These are phyloP conservation scores for Drosophila tani DNA, from an alignment of 1,140 invertebrate genomes.

Conservation along the genomic window DNA sequence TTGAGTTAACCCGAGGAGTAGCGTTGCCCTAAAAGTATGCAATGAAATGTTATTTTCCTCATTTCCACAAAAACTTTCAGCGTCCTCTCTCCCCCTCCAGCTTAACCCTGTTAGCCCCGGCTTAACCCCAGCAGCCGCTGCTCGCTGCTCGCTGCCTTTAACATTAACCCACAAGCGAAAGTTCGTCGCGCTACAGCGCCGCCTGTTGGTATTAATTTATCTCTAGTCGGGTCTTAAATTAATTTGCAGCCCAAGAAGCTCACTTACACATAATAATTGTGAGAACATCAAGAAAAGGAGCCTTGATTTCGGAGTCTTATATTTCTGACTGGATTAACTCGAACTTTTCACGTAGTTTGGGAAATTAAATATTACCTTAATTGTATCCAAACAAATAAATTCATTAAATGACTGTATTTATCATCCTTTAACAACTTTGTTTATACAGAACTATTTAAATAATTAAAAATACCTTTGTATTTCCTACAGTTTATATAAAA, in stretches of 20 bases:
- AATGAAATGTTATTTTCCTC: slow-evolving; percentile 53
- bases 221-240: slow-evolving; percentile 20
- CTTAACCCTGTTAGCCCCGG: background rate
- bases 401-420: no score
- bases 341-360: no score
- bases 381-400: no score
- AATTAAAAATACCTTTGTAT: no score
- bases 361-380: no score
- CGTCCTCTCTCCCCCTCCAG: background rate
- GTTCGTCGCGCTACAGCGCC: slow-evolving; percentile 21
- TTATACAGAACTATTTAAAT: no score
- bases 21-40: slow-evolving; percentile 45
- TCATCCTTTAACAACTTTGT: background rate
- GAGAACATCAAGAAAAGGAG: background rate
- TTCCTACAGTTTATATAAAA: no score
- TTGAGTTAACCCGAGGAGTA: slow-evolving; percentile 51
- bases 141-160: slow-evolving; percentile 1
- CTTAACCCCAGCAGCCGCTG: slow-evolving; percentile 2
- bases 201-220: slow-evolving; percentile 20
- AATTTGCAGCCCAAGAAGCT: slow-evolving; percentile 25
- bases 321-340: no score
- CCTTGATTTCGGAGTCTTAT: no score
- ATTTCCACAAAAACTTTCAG: slow-evolving; percentile 41
- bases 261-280: slow-evolving; percentile 22
- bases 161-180: slow-evolving; percentile 14